Conservation (phyloP, 2,797 vertebrate genomes). For the Paramormyrops hopkinsi region DNA sequence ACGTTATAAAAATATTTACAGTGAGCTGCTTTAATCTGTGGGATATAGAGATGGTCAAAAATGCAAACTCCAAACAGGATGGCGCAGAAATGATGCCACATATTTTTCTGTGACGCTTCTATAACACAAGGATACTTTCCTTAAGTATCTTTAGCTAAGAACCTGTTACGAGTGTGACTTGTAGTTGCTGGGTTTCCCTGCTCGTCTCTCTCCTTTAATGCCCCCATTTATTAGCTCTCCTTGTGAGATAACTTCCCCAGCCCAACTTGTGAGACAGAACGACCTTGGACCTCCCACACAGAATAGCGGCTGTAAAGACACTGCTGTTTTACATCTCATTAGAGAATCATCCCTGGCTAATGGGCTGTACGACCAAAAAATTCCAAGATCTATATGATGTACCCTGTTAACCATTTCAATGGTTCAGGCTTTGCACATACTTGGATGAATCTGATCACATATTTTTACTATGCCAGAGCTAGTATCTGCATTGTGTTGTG, state of each 20-base stretch:
- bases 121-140: background rate
- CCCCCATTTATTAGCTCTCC: background rate
- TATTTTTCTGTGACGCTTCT: background rate
- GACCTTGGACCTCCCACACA: background rate
- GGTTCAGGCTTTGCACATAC: background rate
- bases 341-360: background rate
- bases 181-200: background rate
- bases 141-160: background rate
- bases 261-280: background rate
- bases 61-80: background rate
- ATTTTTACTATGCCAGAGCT: background rate
- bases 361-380: background rate
- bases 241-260: background rate
- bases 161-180: background rate
- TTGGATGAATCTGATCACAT: background rate
- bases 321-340: slow-evolving; percentile 3
- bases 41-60: background rate
- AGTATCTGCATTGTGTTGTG: background rate
- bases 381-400: background rate
- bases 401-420: background rate
- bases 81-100: background rate
- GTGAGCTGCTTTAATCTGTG: background rate
- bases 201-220: background rate
- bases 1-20: background rate
- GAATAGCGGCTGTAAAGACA: background rate